Evolutionary conservation across 2,113 vertebrate species (phyloP).

Genomic region (Gasterosteus nipponicus): DNA sequence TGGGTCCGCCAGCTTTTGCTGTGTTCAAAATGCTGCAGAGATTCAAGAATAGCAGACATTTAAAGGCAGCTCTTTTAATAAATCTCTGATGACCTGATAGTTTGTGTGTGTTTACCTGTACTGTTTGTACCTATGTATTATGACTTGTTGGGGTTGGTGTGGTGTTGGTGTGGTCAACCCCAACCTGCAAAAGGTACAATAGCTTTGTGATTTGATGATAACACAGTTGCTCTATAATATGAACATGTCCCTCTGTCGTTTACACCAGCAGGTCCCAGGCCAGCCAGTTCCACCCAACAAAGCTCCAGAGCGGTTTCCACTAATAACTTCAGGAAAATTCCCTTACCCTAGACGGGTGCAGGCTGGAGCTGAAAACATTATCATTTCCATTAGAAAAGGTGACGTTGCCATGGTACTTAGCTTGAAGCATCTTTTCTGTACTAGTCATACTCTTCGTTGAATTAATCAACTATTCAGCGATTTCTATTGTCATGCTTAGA

Average conservation of each 20-base stretch:
- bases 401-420: background rate
- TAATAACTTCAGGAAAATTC: constrained; percentile 66
- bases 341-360: constrained; percentile 50
- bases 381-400: background rate
- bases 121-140: background rate
- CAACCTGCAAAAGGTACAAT: background rate
- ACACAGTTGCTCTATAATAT: background rate
- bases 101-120: background rate
- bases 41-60: constrained; percentile 8
- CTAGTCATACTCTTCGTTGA: background rate
- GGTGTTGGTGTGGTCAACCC: background rate
- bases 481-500: constrained; percentile 11
- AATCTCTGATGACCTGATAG: background rate
- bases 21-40: constrained; percentile 13
- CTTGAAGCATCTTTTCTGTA: background rate
- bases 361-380: constrained; percentile 82
- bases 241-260: constrained; percentile 14
- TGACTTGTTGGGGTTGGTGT: background rate
- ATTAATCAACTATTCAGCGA: background rate
- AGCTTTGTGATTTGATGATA: background rate
- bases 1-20: background rate
- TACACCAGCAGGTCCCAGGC: constrained; percentile 77
- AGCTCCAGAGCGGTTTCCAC: constrained; percentile 71
- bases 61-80: constrained; percentile 8
- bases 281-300: constrained; percentile 72